phyloP scores from a whole-genome alignment of 1,140 invertebrate species.

The Bombus balteatus region DNA sequence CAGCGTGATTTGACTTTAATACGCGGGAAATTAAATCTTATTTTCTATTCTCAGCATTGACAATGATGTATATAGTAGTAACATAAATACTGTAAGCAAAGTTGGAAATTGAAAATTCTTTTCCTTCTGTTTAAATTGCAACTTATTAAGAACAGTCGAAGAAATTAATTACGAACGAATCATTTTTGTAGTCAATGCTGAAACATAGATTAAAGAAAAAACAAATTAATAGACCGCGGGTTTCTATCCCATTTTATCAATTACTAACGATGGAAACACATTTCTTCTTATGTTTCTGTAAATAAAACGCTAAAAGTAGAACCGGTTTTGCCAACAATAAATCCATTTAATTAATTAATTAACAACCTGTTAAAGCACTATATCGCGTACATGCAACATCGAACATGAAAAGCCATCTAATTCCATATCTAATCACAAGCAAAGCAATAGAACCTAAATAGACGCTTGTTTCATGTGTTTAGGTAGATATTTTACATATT shows the following conservation, averaged over 20 bases:
- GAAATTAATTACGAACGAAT: background rate
- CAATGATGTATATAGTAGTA: too few relatives aligned
- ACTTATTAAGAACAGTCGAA: too few relatives aligned
- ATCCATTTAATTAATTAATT: background rate
- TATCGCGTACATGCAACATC: background rate
- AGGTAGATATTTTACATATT: too few relatives aligned
- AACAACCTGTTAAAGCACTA: background rate
- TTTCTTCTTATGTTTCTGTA: background rate
- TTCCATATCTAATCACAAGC: too few relatives aligned
- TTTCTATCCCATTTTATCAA: background rate
- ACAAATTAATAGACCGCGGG: rapidly evolving
- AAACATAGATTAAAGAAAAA: background rate
- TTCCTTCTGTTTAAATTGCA: background rate
- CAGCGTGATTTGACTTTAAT: too few relatives aligned
- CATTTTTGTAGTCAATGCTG: too few relatives aligned
- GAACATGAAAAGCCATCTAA: background rate
- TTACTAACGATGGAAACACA: background rate
- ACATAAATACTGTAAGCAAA: too few relatives aligned
- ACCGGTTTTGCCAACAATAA: background rate
- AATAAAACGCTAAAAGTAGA: background rate
- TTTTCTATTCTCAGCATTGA: too few relatives aligned
- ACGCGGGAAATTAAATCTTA: background rate
- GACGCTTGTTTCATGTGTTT: background rate
- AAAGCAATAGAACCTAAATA: background rate
- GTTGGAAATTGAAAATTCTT: background rate